These are phyloP conservation scores for Hoplodrina blanda DNA, from an alignment of 2,888 invertebrate species.

Conservation along the genomic window DNA sequence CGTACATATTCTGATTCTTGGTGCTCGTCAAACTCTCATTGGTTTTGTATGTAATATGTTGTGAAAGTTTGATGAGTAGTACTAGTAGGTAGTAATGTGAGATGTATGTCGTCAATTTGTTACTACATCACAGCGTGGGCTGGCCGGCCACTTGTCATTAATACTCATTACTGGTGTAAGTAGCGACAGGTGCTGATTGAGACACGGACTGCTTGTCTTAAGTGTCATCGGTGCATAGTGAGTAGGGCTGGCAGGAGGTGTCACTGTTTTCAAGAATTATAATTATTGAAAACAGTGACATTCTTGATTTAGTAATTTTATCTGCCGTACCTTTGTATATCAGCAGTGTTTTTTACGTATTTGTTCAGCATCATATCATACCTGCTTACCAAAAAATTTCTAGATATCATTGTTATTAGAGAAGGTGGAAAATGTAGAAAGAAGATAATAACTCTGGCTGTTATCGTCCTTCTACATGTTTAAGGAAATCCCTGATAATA, in stretches of 20 bases:
- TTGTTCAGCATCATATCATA: too few relatives aligned
- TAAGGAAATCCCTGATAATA: too few relatives aligned
- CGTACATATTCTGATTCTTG: too few relatives aligned
- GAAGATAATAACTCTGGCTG: too few relatives aligned
- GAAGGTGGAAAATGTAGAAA: too few relatives aligned
- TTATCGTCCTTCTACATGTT: too few relatives aligned
- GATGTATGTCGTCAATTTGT: constrained; percentile 25
- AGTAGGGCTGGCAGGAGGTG: neutral
- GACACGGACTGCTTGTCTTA: constrained; percentile 22
- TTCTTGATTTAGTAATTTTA: neutral
- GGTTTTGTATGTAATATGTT: neutral
- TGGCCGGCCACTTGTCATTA: constrained; percentile 24
- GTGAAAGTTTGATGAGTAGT: neutral
- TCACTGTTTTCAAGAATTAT: too few relatives aligned
- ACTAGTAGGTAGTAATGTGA: neutral
- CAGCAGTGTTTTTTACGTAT: too few relatives aligned
- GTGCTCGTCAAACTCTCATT: too few relatives aligned
- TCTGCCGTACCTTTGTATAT: neutral
- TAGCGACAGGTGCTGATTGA: constrained; percentile 25
- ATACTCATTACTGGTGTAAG: constrained; percentile 20
- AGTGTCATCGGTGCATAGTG: neutral
- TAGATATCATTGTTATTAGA: too few relatives aligned
- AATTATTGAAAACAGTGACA: neutral
- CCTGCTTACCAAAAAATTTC: too few relatives aligned
- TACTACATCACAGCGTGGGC: constrained; percentile 18